Conservation (phyloP, 2,888 invertebrate species). For the Drosophila prolongata region DNA sequence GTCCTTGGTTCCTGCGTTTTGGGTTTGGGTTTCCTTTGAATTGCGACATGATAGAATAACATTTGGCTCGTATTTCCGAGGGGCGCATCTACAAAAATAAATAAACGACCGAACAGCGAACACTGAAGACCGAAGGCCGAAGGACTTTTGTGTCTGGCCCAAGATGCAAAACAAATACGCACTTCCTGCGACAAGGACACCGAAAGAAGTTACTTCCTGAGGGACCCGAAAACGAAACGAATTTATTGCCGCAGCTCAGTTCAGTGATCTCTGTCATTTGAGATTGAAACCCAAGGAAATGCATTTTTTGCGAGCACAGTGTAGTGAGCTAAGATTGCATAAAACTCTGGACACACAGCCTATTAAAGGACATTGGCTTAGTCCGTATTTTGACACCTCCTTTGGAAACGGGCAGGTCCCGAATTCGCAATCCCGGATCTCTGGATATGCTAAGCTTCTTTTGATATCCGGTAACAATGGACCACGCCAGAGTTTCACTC, state of each 20-base stretch:
- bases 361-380: conserved; percentile 83
- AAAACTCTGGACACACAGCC: conserved; percentile 62
- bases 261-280: conserved; percentile 28
- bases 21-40: conserved; percentile 68
- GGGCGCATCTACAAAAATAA: conserved; percentile 59
- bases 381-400: conserved; percentile 82
- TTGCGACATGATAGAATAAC: conserved; percentile 80
- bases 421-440: conserved; percentile 2
- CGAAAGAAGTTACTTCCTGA: conserved; percentile 79
- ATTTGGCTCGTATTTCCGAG: conserved; percentile 74
- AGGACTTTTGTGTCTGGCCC: conserved; percentile 26
- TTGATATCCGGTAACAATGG: conserved; percentile 80
- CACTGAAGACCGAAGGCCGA: conserved; percentile 20
- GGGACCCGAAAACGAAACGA: conserved; percentile 51
- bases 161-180: conserved; percentile 79
- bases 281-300: conserved; percentile 8
- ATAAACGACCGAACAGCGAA: conserved; percentile 41
- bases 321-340: conserved; percentile 72
- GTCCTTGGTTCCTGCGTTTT: conserved; percentile 36
- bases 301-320: not conserved
- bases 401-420: conserved; percentile 11
- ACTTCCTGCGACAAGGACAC: conserved; percentile 71
- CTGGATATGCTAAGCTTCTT: conserved; percentile 57
- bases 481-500: conserved; percentile 49
- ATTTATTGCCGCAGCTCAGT: conserved; percentile 62